Evolutionary conservation across 2,888 invertebrate species (phyloP).

Genomic region (Xanthia icteritia): DNA sequence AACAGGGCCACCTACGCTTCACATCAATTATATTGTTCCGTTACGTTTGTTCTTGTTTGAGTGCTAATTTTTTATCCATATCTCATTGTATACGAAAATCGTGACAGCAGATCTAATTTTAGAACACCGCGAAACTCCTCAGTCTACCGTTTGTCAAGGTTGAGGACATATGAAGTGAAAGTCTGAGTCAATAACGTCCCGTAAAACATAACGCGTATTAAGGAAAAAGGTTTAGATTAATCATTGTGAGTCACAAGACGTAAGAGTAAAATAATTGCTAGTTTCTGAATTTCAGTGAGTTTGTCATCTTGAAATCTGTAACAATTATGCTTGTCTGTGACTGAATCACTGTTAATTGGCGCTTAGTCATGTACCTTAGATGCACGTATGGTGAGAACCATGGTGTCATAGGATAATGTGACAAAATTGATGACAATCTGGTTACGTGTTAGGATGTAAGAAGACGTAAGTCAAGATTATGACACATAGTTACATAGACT

Average conservation of each 20-base stretch:
- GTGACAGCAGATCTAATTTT: neutral
- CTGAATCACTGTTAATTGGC: slow-evolving; percentile 32
- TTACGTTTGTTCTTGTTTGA: neutral
- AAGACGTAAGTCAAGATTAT: slow-evolving; percentile 2
- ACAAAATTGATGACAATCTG: slow-evolving; percentile 28
- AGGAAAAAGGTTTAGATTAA: neutral
- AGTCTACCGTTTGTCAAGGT: neutral
- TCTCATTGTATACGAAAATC: neutral
- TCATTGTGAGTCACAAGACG: slow-evolving; percentile 6
- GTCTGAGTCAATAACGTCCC: neutral
- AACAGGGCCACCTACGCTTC: neutral
- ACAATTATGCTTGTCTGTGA: neutral
- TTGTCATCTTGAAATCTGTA: slow-evolving; percentile 38
- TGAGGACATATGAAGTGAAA: neutral
- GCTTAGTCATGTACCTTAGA: slow-evolving; percentile 35
- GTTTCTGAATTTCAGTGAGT: slow-evolving; percentile 27
- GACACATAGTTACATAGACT: slow-evolving; percentile 8
- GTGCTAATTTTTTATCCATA: neutral
- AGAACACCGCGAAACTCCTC: neutral
- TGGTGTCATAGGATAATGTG: slow-evolving; percentile 16
- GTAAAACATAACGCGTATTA: neutral
- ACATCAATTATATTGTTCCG: neutral
- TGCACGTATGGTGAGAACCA: neutral
- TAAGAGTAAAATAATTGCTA: neutral
- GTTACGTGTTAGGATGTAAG: neutral